A percentile compares a stretch with the other conserved stretches of the same genome.
phyloP scores from a whole-genome alignment of 1,140 invertebrate species.

The Anoplolepis gracilipes region DNA sequence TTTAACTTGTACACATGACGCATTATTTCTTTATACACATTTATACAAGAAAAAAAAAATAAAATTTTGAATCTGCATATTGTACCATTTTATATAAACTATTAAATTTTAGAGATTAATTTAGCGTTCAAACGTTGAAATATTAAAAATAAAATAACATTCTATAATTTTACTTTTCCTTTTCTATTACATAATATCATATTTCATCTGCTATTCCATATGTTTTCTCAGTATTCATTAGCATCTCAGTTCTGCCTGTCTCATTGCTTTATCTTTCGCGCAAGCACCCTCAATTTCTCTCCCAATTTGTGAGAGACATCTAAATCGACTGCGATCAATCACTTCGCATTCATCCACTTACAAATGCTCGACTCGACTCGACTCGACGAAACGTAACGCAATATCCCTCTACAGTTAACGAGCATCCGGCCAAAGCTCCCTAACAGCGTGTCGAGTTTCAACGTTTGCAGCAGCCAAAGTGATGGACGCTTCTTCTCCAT shows the following conservation, averaged over 20 bases:
- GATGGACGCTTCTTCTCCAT: constrained; percentile 33
- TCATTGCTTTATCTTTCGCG: constrained; percentile 18
- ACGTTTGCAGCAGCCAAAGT: constrained; percentile 23
- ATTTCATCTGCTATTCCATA: background rate
- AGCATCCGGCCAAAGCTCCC: constrained; percentile 16
- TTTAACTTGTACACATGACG: background rate
- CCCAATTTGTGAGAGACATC: constrained; percentile 50
- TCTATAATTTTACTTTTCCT: background rate
- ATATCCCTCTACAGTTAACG: constrained; percentile 41
- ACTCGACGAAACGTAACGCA: constrained; percentile 42
- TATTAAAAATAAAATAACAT: constrained; percentile 1
- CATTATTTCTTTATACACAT: background rate
- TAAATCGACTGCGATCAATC: constrained; percentile 53
- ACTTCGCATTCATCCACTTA: constrained; percentile 29
- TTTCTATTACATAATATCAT: constrained; percentile 1
- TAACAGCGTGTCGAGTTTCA: constrained; percentile 49
- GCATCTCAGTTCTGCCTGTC: constrained; percentile 4
- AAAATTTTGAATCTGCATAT: too few relatives aligned
- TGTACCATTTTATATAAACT: background rate
- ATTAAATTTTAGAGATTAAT: constrained; percentile 1
- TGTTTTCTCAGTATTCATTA: constrained; percentile 36
- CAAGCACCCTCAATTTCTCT: constrained; percentile 36
- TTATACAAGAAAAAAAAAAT: background rate
- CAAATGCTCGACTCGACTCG: background rate
- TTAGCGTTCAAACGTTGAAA: background rate